Evolutionary conservation across 2,113 vertebrate genomes (phyloP).

Genomic region (Phylloscopus whistleri): DNA sequence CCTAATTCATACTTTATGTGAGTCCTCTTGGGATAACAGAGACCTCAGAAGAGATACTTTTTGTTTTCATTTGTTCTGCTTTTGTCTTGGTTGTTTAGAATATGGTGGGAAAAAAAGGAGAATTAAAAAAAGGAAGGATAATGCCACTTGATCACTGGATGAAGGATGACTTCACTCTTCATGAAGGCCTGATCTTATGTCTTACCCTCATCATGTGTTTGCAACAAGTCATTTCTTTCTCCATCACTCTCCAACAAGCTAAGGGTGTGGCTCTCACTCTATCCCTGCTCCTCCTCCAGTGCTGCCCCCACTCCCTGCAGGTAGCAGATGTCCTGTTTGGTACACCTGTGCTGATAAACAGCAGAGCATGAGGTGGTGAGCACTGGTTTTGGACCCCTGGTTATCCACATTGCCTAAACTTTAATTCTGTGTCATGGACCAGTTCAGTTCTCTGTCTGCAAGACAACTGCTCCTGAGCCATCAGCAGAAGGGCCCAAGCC

Average conservation of each 20-base stretch:
- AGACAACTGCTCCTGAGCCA: not conserved
- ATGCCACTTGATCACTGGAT: not conserved
- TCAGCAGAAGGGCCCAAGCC: not conserved
- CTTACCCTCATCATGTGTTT: not conserved
- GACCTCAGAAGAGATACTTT: not conserved
- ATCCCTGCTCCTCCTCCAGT: not conserved
- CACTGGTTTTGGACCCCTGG: not conserved
- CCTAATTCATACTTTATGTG: not conserved
- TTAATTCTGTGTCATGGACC: not conserved
- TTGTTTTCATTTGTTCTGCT: not conserved
- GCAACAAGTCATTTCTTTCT: not conserved
- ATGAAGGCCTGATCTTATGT: not conserved
- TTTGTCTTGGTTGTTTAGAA: not conserved
- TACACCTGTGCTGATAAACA: not conserved
- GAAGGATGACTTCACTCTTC: not conserved
- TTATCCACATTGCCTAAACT: not conserved
- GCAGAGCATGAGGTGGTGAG: not conserved
- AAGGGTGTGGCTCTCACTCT: not conserved
- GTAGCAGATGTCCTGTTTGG: not conserved
- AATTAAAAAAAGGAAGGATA: not conserved
- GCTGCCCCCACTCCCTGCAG: not conserved
- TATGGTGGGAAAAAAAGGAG: fast-evolving
- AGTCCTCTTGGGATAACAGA: not conserved
- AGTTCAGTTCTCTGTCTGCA: not conserved
- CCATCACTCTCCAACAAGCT: not conserved